Evolutionary conservation across 2,113 vertebrate genomes (phyloP).

Genomic region (Protomyctophum bolini): DNA sequence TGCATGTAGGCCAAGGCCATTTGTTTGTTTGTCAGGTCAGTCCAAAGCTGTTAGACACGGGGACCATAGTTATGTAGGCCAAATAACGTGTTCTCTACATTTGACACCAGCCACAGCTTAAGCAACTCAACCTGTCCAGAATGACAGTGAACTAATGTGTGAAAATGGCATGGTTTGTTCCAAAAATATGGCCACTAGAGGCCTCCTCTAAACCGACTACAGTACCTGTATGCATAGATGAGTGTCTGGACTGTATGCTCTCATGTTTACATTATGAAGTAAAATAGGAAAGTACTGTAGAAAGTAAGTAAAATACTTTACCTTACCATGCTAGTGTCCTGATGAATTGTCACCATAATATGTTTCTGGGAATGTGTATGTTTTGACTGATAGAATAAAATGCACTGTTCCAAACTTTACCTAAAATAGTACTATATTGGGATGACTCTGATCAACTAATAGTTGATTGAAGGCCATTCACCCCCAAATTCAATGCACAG

Average conservation of each 20-base stretch:
- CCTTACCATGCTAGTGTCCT: slow-evolving; percentile 25
- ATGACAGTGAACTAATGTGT: slow-evolving; percentile 46
- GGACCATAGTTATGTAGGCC: neutral
- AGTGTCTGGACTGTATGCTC: slow-evolving; percentile 11
- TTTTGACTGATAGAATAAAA: slow-evolving; percentile 37
- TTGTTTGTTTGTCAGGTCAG: no score
- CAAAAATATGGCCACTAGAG: neutral
- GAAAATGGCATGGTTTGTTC: slow-evolving; percentile 9
- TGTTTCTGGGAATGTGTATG: slow-evolving; percentile 16
- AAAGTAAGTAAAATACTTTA: neutral
- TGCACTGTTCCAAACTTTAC: slow-evolving; percentile 50
- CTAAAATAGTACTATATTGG: slow-evolving; percentile 22
- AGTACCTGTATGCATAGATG: neutral
- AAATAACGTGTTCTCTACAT: slow-evolving; percentile 3
- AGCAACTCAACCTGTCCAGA: slow-evolving; percentile 26
- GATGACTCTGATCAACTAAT: neutral
- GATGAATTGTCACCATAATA: slow-evolving; percentile 18
- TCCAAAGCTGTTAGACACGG: neutral
- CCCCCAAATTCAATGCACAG: slow-evolving; percentile 46
- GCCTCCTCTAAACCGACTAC: neutral
- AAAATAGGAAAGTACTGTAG: no score
- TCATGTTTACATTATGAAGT: neutral
- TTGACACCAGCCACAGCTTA: slow-evolving; percentile 20
- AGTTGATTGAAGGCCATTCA: neutral
- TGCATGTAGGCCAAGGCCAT: neutral